A percentile compares a stretch with the other conserved stretches of the same genome.
Evolutionary conservation across 2,888 invertebrate species (phyloP).

Genomic region (Agonopterix arenella): DNA sequence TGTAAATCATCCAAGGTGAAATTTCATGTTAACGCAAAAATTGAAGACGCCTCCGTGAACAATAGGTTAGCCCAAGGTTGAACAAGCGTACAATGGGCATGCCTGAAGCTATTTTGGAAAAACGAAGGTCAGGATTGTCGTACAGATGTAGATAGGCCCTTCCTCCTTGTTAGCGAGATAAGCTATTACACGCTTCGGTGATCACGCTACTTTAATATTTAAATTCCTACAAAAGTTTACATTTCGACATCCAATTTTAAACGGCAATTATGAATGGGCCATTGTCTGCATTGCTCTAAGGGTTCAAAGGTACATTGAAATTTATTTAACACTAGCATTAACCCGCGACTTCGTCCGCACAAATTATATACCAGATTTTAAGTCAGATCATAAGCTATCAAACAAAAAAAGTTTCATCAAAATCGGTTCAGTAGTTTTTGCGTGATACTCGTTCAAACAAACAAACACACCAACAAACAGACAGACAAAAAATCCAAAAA

Average conservation of each 20-base stretch:
- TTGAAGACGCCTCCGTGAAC: slow-evolving; percentile 50
- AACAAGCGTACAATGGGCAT: slow-evolving; percentile 46
- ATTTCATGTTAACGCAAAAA: slow-evolving; percentile 55
- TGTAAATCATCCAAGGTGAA: slow-evolving; percentile 59
- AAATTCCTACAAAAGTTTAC: neutral
- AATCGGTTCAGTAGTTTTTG: no score
- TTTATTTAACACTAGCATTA: no score
- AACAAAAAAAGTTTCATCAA: no score
- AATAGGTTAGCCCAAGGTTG: slow-evolving; percentile 35
- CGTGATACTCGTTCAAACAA: no score
- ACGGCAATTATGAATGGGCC: no score
- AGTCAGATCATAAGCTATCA: no score
- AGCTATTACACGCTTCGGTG: slow-evolving; percentile 55
- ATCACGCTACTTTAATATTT: slow-evolving; percentile 19
- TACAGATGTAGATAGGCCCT: slow-evolving; percentile 55
- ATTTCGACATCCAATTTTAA: neutral
- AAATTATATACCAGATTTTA: no score
- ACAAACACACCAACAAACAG: no score
- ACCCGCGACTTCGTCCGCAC: no score
- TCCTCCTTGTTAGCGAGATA: slow-evolving; percentile 51
- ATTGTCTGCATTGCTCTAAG: no score
- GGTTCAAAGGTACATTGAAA: no score
- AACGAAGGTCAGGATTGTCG: slow-evolving; percentile 55
- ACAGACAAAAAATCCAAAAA: no score
- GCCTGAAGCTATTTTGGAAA: slow-evolving; percentile 60